Percentiles rank a stretch among this genome's conserved stretches.
These are phyloP conservation scores for Hoplostethus atlanticus DNA, from an alignment of 2,797 vertebrate species.

Conservation along the genomic window DNA sequence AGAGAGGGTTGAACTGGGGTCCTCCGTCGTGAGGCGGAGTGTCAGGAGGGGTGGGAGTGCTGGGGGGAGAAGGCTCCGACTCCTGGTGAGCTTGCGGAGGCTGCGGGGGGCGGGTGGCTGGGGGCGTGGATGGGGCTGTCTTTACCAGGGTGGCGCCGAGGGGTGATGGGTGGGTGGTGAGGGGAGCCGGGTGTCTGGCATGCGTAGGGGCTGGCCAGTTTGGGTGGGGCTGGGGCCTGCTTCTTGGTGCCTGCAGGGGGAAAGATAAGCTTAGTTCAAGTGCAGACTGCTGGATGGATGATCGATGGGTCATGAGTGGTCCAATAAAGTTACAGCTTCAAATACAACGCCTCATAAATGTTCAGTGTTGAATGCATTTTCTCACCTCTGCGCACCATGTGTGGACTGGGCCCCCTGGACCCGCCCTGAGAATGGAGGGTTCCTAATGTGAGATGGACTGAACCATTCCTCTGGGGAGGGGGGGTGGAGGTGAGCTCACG, in stretches of 20 bases:
- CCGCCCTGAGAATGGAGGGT: slow-evolving; percentile 76
- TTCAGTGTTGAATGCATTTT: not conserved
- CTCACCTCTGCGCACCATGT: slow-evolving; percentile 91
- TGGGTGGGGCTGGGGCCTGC: slow-evolving; percentile 88
- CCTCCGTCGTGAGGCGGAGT: slow-evolving; percentile 82
- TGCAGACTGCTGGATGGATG: too few species aligned
- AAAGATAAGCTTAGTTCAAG: not conserved
- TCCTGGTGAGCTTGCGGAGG: slow-evolving; percentile 83
- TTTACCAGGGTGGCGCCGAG: slow-evolving; percentile 87
- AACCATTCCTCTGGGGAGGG: slow-evolving; percentile 86
- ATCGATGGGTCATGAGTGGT: not conserved
- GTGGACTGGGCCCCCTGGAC: slow-evolving; percentile 90
- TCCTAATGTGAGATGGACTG: slow-evolving; percentile 78
- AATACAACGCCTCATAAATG: not conserved
- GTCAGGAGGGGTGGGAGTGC: slow-evolving; percentile 90
- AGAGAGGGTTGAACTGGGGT: slow-evolving; percentile 44
- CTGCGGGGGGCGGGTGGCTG: slow-evolving; percentile 93
- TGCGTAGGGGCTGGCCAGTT: slow-evolving; percentile 80
- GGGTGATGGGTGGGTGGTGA: slow-evolving; percentile 75
- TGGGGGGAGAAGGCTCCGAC: slow-evolving; percentile 86
- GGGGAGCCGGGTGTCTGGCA: slow-evolving; percentile 54
- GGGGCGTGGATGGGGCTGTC: slow-evolving; percentile 90
- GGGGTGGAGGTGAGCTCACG: slow-evolving; percentile 86
- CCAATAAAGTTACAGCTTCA: not conserved
- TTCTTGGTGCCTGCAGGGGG: slow-evolving; percentile 91